Conservation (phyloP, 2,113 vertebrate species). For the Indri indri region DNA sequence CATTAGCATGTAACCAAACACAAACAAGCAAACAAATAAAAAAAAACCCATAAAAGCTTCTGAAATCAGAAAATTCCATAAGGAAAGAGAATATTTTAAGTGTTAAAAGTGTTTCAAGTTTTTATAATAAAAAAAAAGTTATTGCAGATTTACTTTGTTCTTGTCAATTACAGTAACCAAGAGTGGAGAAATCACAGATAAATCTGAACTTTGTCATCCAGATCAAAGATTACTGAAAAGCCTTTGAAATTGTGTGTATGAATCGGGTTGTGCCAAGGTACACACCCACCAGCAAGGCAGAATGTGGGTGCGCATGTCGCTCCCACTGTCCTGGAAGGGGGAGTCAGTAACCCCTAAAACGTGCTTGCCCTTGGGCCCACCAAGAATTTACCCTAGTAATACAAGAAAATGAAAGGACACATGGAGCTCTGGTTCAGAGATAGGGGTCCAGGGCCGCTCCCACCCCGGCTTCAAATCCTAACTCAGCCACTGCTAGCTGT, state of each 20-base stretch:
- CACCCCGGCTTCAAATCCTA: too few species aligned
- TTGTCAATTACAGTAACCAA: neutral
- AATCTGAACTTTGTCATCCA: neutral
- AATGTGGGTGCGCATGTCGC: rapidly evolving
- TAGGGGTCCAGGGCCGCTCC: neutral
- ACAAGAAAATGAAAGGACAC: neutral
- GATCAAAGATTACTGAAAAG: neutral
- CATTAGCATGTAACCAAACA: neutral
- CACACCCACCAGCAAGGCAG: neutral
- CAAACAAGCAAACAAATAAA: neutral
- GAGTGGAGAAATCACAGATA: neutral
- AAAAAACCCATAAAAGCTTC: too few species aligned
- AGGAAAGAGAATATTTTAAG: neutral
- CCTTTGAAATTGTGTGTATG: rapidly evolving
- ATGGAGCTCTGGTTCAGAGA: neutral
- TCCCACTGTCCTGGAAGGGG: neutral
- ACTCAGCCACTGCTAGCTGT: neutral
- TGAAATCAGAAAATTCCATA: neutral
- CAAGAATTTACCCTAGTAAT: rapidly evolving
- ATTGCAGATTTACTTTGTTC: too few species aligned
- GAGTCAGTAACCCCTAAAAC: rapidly evolving
- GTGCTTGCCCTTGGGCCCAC: neutral
- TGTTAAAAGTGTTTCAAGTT: neutral
- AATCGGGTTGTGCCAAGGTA: neutral
- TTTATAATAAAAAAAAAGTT: neutral